These are phyloP conservation scores for Xiphorhynchus erythropygius DNA, from an alignment of 2,797 vertebrate genomes.

Conservation along the genomic window DNA sequence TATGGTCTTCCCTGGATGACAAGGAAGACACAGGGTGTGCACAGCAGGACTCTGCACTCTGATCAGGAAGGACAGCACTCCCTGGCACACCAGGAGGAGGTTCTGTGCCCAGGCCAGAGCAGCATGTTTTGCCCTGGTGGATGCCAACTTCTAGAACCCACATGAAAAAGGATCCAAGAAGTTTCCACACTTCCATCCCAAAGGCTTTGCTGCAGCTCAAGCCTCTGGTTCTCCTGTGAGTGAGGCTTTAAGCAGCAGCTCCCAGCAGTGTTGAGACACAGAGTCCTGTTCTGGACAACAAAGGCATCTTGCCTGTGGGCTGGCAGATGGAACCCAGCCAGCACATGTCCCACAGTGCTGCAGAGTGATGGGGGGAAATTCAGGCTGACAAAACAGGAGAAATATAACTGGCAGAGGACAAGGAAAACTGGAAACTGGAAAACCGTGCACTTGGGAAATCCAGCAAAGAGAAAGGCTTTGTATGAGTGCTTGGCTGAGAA, in stretches of 20 bases:
- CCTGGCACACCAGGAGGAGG: not conserved
- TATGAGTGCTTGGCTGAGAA: not conserved
- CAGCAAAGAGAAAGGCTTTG: not conserved
- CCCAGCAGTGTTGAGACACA: not conserved
- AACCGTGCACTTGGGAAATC: not conserved
- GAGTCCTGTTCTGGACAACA: conserved; percentile 2
- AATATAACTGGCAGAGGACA: not conserved
- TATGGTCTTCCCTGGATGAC: not conserved
- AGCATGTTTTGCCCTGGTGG: not conserved
- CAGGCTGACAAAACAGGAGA: not conserved
- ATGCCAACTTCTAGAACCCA: not conserved
- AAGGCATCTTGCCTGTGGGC: not conserved
- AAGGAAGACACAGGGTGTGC: not conserved
- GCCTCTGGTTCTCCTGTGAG: not conserved
- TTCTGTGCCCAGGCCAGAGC: not conserved
- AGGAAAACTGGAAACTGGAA: not conserved
- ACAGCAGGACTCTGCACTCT: not conserved
- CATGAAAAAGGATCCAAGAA: not conserved
- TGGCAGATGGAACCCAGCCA: conserved; percentile 1
- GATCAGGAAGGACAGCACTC: not conserved
- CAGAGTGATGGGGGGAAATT: not conserved
- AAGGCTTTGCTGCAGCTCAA: not conserved
- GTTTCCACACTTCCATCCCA: not conserved
- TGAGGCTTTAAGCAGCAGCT: not conserved
- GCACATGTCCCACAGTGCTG: not conserved